These are phyloP conservation scores for Chrysopilus asiliformis DNA, from an alignment of 2,888 invertebrate species.

Conservation along the genomic window DNA sequence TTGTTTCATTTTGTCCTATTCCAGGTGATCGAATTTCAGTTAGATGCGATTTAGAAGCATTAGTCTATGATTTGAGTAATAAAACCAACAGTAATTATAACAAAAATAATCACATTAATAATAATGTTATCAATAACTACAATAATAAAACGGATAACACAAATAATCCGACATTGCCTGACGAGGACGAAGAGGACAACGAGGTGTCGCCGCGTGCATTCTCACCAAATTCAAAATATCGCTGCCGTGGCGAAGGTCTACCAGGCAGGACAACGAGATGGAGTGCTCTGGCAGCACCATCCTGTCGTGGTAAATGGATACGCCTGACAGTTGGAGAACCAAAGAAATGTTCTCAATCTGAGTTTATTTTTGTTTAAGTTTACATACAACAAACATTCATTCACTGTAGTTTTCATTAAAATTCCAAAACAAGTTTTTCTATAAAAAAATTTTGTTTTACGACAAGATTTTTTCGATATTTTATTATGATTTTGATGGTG, in stretches of 20 bases:
- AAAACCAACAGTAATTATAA: too few relatives aligned
- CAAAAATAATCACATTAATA: conserved; percentile 4
- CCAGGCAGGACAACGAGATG: conserved; percentile 62
- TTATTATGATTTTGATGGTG: too few relatives aligned
- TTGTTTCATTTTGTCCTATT: too few relatives aligned
- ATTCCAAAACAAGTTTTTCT: too few relatives aligned
- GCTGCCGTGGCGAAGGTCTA: conserved; percentile 75
- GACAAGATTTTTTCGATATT: too few relatives aligned
- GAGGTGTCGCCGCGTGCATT: conserved; percentile 16
- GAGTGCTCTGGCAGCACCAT: conserved; percentile 71
- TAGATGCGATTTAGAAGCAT: conserved; percentile 69
- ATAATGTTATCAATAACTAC: conserved; percentile 11
- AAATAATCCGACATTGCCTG: conserved; percentile 16
- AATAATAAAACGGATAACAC: conserved; percentile 15
- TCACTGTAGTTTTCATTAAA: too few relatives aligned
- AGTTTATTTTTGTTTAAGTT: conserved; percentile 36
- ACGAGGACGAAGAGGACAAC: conserved; percentile 11
- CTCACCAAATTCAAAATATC: conserved; percentile 22
- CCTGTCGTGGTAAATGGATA: conserved; percentile 82
- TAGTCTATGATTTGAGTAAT: conserved; percentile 42
- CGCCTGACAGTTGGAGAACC: conserved; percentile 40
- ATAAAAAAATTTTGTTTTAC: too few relatives aligned
- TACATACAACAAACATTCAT: too few relatives aligned
- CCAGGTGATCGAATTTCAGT: conserved; percentile 65
- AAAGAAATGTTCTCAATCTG: conserved; percentile 33